Percentiles rank a stretch among this genome's conserved stretches.
Evolutionary conservation across 2,797 vertebrate genomes (phyloP).

Genomic region (Pangasius larnaudii): DNA sequence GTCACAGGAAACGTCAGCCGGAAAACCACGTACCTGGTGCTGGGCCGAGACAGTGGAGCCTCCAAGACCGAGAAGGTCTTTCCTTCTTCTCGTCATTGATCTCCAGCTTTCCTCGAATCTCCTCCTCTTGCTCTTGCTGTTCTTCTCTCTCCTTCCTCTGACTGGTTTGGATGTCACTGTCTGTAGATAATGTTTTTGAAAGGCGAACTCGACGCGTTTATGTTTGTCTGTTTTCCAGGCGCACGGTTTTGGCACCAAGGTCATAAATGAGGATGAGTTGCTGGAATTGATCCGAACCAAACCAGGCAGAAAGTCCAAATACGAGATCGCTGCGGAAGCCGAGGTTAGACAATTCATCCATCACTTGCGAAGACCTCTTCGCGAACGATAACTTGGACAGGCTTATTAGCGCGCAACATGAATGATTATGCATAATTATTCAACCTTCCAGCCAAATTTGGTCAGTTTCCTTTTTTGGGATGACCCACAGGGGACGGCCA

Average conservation of each 20-base stretch:
- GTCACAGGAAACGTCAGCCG: constrained; percentile 95
- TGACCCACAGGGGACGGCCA: background rate
- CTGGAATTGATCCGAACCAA: constrained; percentile 89
- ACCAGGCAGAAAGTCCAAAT: constrained; percentile 96
- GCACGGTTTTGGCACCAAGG: constrained; percentile 85
- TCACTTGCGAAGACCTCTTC: background rate
- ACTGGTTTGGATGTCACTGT: background rate
- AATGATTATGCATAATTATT: background rate
- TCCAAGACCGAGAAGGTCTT: constrained; percentile 92
- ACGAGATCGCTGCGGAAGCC: constrained; percentile 87
- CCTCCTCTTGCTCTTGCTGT: background rate
- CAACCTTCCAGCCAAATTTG: background rate
- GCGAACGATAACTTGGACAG: background rate
- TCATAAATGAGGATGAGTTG: constrained; percentile 91
- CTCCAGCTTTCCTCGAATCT: background rate
- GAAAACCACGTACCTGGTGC: constrained; percentile 91
- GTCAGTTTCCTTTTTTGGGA: background rate
- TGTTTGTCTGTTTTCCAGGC: constrained; percentile 75
- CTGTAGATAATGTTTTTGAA: background rate
- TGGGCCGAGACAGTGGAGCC: constrained; percentile 89
- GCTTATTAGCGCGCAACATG: background rate
- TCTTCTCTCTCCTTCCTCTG: background rate
- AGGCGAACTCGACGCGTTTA: background rate
- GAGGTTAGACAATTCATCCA: constrained; percentile 74
- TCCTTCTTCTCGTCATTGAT: background rate